These are phyloP conservation scores for Cloeon dipterum DNA, from an alignment of 2,888 invertebrate species.

Conservation along the genomic window DNA sequence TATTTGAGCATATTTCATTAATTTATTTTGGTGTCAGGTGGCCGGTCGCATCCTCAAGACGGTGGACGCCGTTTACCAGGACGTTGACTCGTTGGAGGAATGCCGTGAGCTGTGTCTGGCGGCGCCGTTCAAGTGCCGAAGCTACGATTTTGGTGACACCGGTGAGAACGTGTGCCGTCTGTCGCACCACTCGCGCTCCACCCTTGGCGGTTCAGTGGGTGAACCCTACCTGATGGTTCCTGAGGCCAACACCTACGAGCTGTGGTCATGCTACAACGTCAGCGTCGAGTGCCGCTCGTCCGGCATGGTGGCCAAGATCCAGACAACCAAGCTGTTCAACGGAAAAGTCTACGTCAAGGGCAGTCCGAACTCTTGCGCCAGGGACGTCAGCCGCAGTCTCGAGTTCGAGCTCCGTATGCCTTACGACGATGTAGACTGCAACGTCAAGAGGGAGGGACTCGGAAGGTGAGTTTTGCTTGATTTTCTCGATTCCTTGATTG, in stretches of 20 bases:
- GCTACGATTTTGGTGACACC: conserved; percentile 83
- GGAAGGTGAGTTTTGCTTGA: conserved; percentile 29
- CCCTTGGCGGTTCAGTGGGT: conserved; percentile 47
- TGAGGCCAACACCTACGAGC: conserved; percentile 76
- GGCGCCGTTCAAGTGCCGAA: conserved; percentile 71
- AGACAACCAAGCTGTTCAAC: conserved; percentile 77
- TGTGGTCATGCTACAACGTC: conserved; percentile 85
- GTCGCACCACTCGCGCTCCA: conserved; percentile 75
- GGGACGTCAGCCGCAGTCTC: conserved; percentile 65
- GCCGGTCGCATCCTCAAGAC: conserved; percentile 70
- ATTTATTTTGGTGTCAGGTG: conserved; percentile 1
- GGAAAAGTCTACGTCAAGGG: conserved; percentile 91
- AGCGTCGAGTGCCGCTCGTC: conserved; percentile 79
- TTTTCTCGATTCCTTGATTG: too few species aligned
- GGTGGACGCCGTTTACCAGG: conserved; percentile 75
- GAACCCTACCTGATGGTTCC: conserved; percentile 78
- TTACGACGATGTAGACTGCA: conserved; percentile 80
- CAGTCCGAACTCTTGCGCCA: conserved; percentile 77
- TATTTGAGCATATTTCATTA: too few species aligned
- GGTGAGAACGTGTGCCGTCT: conserved; percentile 83
- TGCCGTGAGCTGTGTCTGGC: conserved; percentile 62
- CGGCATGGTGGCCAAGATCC: conserved; percentile 81
- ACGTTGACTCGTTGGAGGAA: conserved; percentile 66
- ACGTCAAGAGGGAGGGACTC: conserved; percentile 69
- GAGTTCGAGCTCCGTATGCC: conserved; percentile 84